These are phyloP conservation scores for Nasonovia ribisnigri DNA, from an alignment of 2,888 invertebrate species.

Conservation along the genomic window DNA sequence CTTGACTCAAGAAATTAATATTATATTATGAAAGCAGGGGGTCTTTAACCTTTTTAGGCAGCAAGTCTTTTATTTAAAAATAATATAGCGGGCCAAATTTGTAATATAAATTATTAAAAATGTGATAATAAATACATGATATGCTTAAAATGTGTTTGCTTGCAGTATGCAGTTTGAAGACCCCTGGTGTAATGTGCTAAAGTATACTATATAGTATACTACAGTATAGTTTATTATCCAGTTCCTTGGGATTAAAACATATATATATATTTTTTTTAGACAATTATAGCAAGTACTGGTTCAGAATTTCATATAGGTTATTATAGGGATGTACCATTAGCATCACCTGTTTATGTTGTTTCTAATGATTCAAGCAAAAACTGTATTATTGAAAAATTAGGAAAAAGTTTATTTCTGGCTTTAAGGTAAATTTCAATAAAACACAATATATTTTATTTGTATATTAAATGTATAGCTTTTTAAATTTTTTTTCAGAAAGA, in stretches of 20 bases:
- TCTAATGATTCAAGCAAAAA: slow-evolving; percentile 80
- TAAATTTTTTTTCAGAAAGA: slow-evolving; percentile 25
- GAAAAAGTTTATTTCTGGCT: slow-evolving; percentile 85
- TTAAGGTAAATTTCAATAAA: slow-evolving; percentile 74
- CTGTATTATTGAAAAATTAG: slow-evolving; percentile 79
- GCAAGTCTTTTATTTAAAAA: too few relatives aligned
- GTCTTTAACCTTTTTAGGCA: too few relatives aligned
- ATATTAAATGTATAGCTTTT: not conserved
- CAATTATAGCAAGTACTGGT: slow-evolving; percentile 79
- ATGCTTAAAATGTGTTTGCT: too few relatives aligned
- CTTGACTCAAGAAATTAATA: not conserved
- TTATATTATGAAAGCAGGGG: not conserved
- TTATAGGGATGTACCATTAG: slow-evolving; percentile 85
- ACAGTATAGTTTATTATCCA: not conserved
- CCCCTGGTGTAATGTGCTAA: too few relatives aligned
- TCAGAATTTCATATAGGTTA: slow-evolving; percentile 89
- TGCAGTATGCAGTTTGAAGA: too few relatives aligned
- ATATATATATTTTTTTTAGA: slow-evolving; percentile 70
- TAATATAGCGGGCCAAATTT: too few relatives aligned
- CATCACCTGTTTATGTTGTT: slow-evolving; percentile 82
- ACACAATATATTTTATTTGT: not conserved
- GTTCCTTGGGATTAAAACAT: not conserved
- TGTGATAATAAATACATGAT: too few relatives aligned
- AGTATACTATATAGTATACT: too few relatives aligned
- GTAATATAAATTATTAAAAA: too few relatives aligned